Conservation (phyloP, 2,113 vertebrate species). For the Rhombomys opimus region DNA sequence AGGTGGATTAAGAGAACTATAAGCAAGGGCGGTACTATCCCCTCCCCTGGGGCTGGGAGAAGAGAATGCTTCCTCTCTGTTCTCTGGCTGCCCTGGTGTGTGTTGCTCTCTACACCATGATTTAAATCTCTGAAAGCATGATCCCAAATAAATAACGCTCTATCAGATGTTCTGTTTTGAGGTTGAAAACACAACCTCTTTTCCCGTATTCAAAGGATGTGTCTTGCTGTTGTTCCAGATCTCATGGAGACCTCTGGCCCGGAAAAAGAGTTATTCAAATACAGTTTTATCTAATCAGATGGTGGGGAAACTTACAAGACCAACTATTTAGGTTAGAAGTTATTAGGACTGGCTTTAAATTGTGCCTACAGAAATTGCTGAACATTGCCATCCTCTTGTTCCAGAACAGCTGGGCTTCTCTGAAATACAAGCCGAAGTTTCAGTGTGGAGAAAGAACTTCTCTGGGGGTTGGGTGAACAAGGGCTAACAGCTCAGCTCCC, state of each 20-base stretch:
- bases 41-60: not conserved
- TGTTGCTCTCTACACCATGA: not conserved
- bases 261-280: constrained; percentile 41
- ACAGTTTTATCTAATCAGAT: constrained; percentile 12
- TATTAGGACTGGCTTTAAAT: constrained; percentile 52
- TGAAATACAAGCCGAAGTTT: not conserved
- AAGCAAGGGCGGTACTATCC: not conserved
- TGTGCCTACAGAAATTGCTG: not conserved
- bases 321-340: constrained; percentile 15
- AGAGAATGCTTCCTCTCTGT: not conserved
- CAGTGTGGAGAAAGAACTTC: constrained; percentile 10
- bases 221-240: not conserved
- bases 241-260: not conserved
- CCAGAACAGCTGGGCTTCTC: not conserved
- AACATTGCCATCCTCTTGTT: constrained; percentile 1
- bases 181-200: not conserved
- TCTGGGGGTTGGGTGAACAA: not conserved
- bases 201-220: not conserved
- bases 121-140: not conserved
- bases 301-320: constrained; percentile 12
- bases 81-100: not conserved
- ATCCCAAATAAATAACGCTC: not conserved
- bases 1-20: not conserved
- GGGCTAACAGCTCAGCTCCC: not conserved
- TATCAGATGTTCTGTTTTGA: not conserved